Base-by-base conservation (phyloP, 2,797 vertebrate species). In the Danio albolineatus region DNA sequence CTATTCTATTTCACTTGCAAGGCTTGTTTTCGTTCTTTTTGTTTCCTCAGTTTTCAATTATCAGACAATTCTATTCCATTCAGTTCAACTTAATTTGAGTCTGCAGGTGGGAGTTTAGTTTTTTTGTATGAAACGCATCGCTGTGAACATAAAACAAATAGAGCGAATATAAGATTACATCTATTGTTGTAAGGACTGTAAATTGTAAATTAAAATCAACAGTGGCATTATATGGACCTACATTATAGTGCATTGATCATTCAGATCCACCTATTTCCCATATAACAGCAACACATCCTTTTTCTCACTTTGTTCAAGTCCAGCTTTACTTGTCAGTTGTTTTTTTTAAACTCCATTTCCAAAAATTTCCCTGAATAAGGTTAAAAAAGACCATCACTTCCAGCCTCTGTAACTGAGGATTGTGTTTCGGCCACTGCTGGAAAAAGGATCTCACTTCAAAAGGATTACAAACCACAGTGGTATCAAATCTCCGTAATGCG, bases 371-470 rank as follows among this genome's bases (percentile, higher is more conserved):
- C 9, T 62, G 76, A 13, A 60, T 17, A 28, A 71, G 10, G n/a
- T 17, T 49, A 53, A 84, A 70, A 78, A 54, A 71, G 51, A 57
- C 21, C 78, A 76, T 73, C 80, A 66, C 81, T 86, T 86, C 69
- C 82, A 80, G 76, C 81, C 77, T 89, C 82, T 79, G 88, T 90
- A 89, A 89, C 90, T 89, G 90, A 86, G 57, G 85, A 90, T 87
- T 87, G 88, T 86, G 90, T 89, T 90, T 89, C 88, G 78, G 89
- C 87, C 85, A 86, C 85, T 87, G 86, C 90, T 91, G 87, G 91
- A 89, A 91, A 93, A 92, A 86, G 84, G 90, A 93, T 92, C 90
- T 89, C 77, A 91, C 92, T 92, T 93, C 91, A 92, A 93, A 93
- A 89, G 81, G 84, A 43, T 87, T 87, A 87, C 90, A 90, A 92